phyloP scores from a whole-genome alignment of 2,888 invertebrate species.

The Agrypnus murinus region DNA sequence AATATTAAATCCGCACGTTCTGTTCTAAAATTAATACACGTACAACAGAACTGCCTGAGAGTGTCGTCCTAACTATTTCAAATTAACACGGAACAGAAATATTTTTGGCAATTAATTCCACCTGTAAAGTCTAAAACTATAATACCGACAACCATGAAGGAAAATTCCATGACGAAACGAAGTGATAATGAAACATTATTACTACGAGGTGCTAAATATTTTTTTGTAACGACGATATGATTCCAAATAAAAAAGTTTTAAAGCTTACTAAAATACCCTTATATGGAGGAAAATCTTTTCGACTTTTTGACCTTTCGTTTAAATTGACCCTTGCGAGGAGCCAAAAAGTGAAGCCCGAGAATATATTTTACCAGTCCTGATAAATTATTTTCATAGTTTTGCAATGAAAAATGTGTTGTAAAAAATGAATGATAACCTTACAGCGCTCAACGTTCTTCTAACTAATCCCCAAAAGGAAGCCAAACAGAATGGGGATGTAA shows the following conservation, averaged over 20 bases:
- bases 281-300: too few species aligned
- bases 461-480: too few species aligned
- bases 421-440: background rate
- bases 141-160: background rate
- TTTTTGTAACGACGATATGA: background rate
- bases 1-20: slow-evolving; percentile 41
- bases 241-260: too few species aligned
- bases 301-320: too few species aligned
- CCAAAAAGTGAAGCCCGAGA: too few species aligned
- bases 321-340: too few species aligned
- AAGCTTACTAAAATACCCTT: too few species aligned
- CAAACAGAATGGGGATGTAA: too few species aligned
- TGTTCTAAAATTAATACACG: slow-evolving; percentile 33
- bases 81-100: background rate
- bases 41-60: background rate
- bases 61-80: background rate
- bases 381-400: slow-evolving; percentile 4
- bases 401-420: background rate
- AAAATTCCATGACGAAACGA: background rate
- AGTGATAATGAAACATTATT: background rate
- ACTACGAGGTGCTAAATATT: too few species aligned
- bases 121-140: background rate
- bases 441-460: too few species aligned
- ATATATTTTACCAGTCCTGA: too few species aligned
- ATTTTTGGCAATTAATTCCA: slow-evolving; percentile 1